Evolutionary conservation across 2,888 invertebrate genomes (phyloP), one percentile per base, ranked within the genome.

Genomic region (Leptogaster cylindrica): DNA sequence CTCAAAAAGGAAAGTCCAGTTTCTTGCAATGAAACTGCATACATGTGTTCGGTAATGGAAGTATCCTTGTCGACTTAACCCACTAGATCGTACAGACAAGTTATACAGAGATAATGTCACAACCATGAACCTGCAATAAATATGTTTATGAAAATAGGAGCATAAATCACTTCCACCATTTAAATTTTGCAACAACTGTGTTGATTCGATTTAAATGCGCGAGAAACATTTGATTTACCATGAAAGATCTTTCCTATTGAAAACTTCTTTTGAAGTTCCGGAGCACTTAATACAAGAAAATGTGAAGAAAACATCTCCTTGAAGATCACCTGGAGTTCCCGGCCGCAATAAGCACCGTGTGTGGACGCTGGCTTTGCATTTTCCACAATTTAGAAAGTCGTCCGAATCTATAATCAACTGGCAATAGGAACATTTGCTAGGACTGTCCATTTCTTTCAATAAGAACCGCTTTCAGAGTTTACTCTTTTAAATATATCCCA

Each of bases 11-110:
- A 83, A 79, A 39, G 85, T 84, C 93, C 94, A 94, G 76, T 91
- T 85, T 74, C 88, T 87, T 72, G 92, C 90, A 68, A 94, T 90
- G 74, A 92, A 93, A 25, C 86, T 85, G 66, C 89, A 89, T 52
- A 94, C 89, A 76, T 94, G 92, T 2, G 89, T 89, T 75, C 91
- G 88, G 88, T 92, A 94, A 77, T 93, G 92, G 76, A 91, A 94
- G 80, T 87, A 93, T 2, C 93, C 93, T 76, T 88, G 86, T 76
- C 89, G 88, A 70, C 93, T 91, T 66, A 92, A 86, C 1, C 90
- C 89, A 8, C 87, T 86, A 0, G 87, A 88, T 73, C 88, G 88
- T 18, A 85, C 83, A 71, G 88, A 87, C 18, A 94, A 82, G 80
- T 94, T 92, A 75, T 92, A 89, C n/a, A 94, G 78, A 0, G 90